Evolutionary conservation across 2,113 vertebrate species (phyloP), one percentile per base, ranked within the genome.

Genomic region (Carassius gibelio): DNA sequence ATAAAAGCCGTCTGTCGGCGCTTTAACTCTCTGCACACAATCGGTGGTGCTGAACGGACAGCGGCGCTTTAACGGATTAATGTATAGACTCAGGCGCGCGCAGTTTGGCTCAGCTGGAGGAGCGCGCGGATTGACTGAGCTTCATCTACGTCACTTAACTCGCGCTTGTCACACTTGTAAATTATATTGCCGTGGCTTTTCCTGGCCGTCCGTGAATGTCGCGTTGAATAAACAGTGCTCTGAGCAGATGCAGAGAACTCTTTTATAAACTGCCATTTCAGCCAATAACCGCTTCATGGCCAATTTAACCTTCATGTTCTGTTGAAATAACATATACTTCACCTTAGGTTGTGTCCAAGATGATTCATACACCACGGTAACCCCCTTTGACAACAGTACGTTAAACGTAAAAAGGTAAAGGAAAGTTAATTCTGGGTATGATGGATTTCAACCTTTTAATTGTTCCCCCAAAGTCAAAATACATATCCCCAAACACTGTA

Each of bases 21-120:
- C 69, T 84, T 72, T 72, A 88, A 84, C n/a, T 85, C 89, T 87
- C 71, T 83, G 85, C 89, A 88, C 89, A 89, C 80, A 55, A 86
- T 86, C 89, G 88, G 89, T 81, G 91, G 88, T 92, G 92, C 92
- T 91, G 93, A 92, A 92, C 76, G 90, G 92, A 93, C 91, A 92
- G 91, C 84, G 85, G 87, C 88, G 92, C 88, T 89, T 89, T 84
- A 42, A 23, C 89, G 82, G 91, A 92, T 93, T 93, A 92, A 91
- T 90, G 87, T 90, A 88, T 86, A 45, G 34, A 62, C 57, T 45
- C 23, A 11, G 62, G 89, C 84, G 88, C 91, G 90, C 90, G 59
- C 88, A 88, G 88, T 88, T 89, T 91, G 92, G 89, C 93, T 88
- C 91, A 91, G 87, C 86, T 89, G 86, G 85, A 82, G 69, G 90